Conservation (phyloP, 2,113 vertebrate species). For the Bubalus kerabau region DNA sequence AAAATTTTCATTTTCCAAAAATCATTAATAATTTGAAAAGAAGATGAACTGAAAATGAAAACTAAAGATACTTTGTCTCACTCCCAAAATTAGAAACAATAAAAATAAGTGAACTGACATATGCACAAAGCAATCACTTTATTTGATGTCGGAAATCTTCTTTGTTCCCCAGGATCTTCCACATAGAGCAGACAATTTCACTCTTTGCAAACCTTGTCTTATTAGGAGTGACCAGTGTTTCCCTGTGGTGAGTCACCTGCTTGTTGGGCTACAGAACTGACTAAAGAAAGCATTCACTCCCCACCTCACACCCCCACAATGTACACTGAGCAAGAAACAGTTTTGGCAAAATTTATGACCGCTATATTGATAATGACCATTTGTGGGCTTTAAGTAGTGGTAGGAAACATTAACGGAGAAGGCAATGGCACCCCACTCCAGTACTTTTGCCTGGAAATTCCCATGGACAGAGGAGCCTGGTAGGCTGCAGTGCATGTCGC, state of each 20-base stretch:
- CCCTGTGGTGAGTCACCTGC: neutral
- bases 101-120: neutral
- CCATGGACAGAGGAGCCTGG: no score
- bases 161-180: neutral
- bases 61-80: neutral
- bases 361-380: neutral
- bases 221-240: neutral
- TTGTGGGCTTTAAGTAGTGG: neutral
- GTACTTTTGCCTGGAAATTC: no score
- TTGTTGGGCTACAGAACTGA: neutral
- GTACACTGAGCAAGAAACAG: neutral
- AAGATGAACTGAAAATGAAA: neutral
- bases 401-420: neutral
- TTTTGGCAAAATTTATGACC: neutral
- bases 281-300: neutral
- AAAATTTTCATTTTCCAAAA: neutral
- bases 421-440: no score
- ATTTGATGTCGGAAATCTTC: neutral
- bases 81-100: neutral
- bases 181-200: neutral
- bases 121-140: neutral
- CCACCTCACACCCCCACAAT: neutral
- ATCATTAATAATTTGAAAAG: neutral
- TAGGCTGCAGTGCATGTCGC: no score
- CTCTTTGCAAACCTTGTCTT: neutral